A percentile compares a stretch with the other conserved stretches of the same genome.
Conservation (phyloP, 2,113 vertebrate species). For the Sminthopsis crassicaudata region DNA sequence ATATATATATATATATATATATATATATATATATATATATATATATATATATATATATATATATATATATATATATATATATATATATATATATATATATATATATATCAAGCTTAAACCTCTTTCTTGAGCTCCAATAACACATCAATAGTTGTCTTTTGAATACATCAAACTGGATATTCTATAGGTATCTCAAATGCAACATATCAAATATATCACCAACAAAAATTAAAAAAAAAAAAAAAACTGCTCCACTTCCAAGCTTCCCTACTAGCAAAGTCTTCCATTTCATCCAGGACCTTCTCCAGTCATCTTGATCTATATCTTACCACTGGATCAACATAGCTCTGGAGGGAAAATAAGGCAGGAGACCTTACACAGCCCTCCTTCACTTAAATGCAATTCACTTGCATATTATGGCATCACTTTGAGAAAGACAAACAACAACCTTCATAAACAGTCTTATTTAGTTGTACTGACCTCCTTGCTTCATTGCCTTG, state of each 20-base stretch:
- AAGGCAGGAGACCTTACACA: too few relatives aligned
- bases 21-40: not conserved
- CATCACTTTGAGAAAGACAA: too few relatives aligned
- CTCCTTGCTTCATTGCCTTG: too few relatives aligned
- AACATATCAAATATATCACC: not conserved
- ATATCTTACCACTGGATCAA: too few relatives aligned
- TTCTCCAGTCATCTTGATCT: too few relatives aligned
- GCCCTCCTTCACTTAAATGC: too few relatives aligned
- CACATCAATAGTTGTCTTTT: not conserved
- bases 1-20: not conserved
- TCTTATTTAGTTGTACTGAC: too few relatives aligned
- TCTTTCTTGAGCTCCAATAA: not conserved
- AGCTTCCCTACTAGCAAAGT: not conserved
- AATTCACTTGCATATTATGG: too few relatives aligned
- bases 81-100: not conserved
- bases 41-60: not conserved
- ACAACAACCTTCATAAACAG: too few relatives aligned
- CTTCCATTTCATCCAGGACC: not conserved
- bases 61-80: not conserved
- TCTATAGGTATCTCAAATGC: not conserved
- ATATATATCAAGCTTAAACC: not conserved
- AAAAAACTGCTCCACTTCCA: not conserved
- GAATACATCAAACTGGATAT: not conserved
- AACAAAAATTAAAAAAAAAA: not conserved
- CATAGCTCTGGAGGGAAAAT: too few relatives aligned